Evolutionary conservation across 2,113 vertebrate genomes (phyloP).

Genomic region (Chaetops frenatus): DNA sequence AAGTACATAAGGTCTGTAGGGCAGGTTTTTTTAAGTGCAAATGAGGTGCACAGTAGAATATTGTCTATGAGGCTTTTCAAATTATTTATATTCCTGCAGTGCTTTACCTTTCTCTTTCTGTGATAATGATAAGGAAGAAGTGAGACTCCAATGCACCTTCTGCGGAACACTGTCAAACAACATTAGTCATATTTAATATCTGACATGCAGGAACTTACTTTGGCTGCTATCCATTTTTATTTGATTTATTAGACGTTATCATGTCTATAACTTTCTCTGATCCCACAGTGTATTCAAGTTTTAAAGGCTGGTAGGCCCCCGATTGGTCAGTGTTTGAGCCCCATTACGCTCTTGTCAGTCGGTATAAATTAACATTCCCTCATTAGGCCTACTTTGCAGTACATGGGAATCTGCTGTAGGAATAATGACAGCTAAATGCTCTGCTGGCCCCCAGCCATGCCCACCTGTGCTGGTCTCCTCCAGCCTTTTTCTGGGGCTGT

Average conservation of each 20-base stretch:
- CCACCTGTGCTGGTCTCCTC: not conserved
- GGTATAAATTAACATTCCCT: constrained; percentile 8
- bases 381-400: constrained; percentile 8
- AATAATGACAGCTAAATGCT: constrained; percentile 24
- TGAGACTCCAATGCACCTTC: constrained; percentile 50
- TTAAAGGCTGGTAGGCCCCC: not conserved
- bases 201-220: constrained; percentile 59
- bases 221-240: constrained; percentile 55
- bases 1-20: constrained; percentile 80
- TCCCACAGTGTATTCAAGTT: not conserved
- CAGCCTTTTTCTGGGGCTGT: not conserved
- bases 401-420: not conserved
- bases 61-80: constrained; percentile 74
- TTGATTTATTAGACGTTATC: constrained; percentile 61
- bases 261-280: constrained; percentile 21
- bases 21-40: constrained; percentile 83
- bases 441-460: constrained; percentile 1
- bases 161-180: constrained; percentile 50
- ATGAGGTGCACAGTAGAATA: constrained; percentile 76
- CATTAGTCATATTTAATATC: constrained; percentile 67
- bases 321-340: not conserved
- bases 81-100: constrained; percentile 80
- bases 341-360: not conserved
- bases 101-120: constrained; percentile 69
- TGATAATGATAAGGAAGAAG: constrained; percentile 67